phyloP scores from a whole-genome alignment of 2,888 invertebrate genomes.

The Prenolepis imparis region DNA sequence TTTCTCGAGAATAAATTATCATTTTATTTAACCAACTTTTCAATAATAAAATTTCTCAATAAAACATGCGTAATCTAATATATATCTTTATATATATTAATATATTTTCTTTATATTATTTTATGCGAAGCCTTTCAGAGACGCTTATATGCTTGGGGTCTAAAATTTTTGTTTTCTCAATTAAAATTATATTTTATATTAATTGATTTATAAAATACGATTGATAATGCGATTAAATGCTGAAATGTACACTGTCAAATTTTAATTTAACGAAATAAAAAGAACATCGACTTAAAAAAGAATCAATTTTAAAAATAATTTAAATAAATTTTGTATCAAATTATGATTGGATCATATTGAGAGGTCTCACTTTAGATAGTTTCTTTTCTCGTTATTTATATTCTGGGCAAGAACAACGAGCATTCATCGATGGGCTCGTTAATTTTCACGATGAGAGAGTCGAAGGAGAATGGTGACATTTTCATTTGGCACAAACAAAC shows the following conservation, averaged over 20 bases:
- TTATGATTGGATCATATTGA: background rate
- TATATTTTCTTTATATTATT: too few species aligned
- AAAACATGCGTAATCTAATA: too few species aligned
- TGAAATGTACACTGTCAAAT: background rate
- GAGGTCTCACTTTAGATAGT: slow-evolving; percentile 12
- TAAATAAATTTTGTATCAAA: background rate
- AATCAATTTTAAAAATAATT: background rate
- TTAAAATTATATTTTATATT: background rate
- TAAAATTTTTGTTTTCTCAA: background rate
- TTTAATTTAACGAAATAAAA: background rate
- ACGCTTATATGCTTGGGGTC: background rate
- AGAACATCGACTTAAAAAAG: slow-evolving; percentile 1
- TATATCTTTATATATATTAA: too few species aligned
- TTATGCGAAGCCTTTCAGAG: background rate
- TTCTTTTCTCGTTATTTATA: slow-evolving; percentile 26
- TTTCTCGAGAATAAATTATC: background rate
- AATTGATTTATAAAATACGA: background rate
- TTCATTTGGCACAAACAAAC: slow-evolving; percentile 6
- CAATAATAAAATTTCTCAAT: background rate
- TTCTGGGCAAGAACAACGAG: slow-evolving; percentile 40
- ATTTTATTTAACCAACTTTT: background rate
- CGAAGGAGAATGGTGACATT: background rate
- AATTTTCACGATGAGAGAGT: slow-evolving; percentile 36
- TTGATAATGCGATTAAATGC: background rate
- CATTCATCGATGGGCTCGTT: slow-evolving; percentile 27